Evolutionary conservation across 2,888 invertebrate species (phyloP).

Genomic region (Dicroscelio sp.): DNA sequence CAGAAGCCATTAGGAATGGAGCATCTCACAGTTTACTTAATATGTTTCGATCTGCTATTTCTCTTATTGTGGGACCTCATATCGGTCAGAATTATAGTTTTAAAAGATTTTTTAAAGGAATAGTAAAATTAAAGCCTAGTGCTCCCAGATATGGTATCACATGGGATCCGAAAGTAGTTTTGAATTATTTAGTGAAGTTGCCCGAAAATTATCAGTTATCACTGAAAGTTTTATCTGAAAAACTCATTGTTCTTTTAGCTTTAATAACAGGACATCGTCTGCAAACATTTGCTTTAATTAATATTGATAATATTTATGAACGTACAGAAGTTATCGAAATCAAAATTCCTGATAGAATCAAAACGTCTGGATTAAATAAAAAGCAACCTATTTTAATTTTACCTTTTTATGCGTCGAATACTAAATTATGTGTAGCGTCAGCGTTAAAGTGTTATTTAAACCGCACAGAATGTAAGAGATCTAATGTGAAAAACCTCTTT

Average conservation of each 20-base stretch:
- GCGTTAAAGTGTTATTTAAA: slow-evolving; percentile 29
- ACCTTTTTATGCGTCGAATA: slow-evolving; percentile 31
- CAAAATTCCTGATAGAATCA: slow-evolving; percentile 59
- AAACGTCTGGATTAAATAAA: slow-evolving; percentile 42
- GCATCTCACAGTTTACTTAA: slow-evolving; percentile 50
- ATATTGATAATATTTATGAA: slow-evolving; percentile 1
- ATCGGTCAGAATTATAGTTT: slow-evolving; percentile 42
- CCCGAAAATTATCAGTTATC: slow-evolving; percentile 42
- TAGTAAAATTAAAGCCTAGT: slow-evolving; percentile 44
- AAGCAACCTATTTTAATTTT: slow-evolving; percentile 58
- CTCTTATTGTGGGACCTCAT: slow-evolving; percentile 50
- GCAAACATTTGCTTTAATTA: slow-evolving; percentile 69
- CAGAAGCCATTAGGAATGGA: slow-evolving; percentile 3
- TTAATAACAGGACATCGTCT: slow-evolving; percentile 63
- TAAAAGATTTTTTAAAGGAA: slow-evolving; percentile 68
- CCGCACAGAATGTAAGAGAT: slow-evolving; percentile 21
- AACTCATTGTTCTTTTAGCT: slow-evolving; percentile 65
- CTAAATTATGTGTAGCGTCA: slow-evolving; percentile 47
- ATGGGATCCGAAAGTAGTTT: slow-evolving; percentile 59
- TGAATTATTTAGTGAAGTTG: slow-evolving; percentile 12
- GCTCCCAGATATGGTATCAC: slow-evolving; percentile 64
- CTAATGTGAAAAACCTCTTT: not conserved
- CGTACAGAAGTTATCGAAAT: slow-evolving; percentile 39
- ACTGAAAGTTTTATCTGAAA: slow-evolving; percentile 39
- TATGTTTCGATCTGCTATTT: slow-evolving; percentile 56